phyloP scores from a whole-genome alignment of 2,113 vertebrate species.

The Saguinus midas region DNA sequence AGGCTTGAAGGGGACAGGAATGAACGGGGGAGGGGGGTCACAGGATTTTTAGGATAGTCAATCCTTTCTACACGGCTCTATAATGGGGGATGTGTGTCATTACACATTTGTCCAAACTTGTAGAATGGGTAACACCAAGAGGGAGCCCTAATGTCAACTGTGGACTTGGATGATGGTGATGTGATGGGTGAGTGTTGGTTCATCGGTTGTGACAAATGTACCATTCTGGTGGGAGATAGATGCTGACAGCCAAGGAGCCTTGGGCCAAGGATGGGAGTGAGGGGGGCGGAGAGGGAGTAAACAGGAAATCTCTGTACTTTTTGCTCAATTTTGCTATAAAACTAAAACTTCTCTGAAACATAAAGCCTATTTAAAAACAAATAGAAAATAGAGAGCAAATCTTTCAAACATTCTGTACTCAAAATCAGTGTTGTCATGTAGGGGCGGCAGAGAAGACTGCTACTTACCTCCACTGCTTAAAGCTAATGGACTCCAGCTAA shows the following conservation, averaged over 20 bases:
- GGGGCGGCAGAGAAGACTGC: not conserved
- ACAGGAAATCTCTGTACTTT: not conserved
- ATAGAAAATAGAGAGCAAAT: not conserved
- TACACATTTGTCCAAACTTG: not conserved
- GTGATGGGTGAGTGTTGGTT: not conserved
- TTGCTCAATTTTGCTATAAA: not conserved
- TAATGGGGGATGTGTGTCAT: not conserved
- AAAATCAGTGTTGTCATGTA: too few relatives aligned
- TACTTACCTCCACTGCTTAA: not conserved
- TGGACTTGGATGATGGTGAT: not conserved
- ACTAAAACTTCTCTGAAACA: not conserved
- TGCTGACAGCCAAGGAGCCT: fast-evolving
- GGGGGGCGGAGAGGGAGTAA: fast-evolving
- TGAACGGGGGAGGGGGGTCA: fast-evolving
- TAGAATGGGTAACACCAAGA: not conserved
- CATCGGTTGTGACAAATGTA: not conserved
- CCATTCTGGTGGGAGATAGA: too few relatives aligned
- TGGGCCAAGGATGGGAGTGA: not conserved
- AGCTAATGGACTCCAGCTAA: not conserved
- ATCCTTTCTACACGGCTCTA: fast-evolving
- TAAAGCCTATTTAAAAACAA: not conserved
- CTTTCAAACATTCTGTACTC: not conserved
- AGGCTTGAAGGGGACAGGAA: not conserved
- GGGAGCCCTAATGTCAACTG: not conserved
- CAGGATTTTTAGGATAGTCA: not conserved